Percentiles rank a stretch among this genome's conserved stretches.
Conservation (phyloP, 2,888 invertebrate genomes). For the Exocentrus adspersus region DNA sequence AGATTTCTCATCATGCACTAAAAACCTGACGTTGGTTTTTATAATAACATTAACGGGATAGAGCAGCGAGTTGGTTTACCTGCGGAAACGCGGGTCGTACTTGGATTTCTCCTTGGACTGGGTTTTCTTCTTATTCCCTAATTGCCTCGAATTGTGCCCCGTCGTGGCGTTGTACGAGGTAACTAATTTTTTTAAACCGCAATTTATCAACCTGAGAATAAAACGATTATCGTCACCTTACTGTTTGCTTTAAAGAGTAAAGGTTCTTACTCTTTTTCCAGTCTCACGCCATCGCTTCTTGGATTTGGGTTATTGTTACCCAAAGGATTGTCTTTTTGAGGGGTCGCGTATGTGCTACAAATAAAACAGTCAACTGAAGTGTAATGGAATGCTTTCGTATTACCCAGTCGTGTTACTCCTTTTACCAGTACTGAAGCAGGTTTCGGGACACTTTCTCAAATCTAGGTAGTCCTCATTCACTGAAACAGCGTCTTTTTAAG, state of each 20-base stretch:
- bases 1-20: constrained; percentile 16
- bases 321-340: constrained; percentile 19
- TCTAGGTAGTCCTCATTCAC: constrained; percentile 45
- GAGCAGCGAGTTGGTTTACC: constrained; percentile 22
- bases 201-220: constrained; percentile 39
- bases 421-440: constrained; percentile 21
- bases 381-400: not conserved
- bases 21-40: constrained; percentile 19
- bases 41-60: constrained; percentile 13
- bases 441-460: constrained; percentile 33
- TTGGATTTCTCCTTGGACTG: constrained; percentile 12
- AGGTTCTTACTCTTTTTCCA: constrained; percentile 37
- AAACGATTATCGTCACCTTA: constrained; percentile 9
- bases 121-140: constrained; percentile 11
- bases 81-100: constrained; percentile 31
- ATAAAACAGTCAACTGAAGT: not conserved
- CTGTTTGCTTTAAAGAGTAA: not conserved
- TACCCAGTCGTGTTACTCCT: constrained; percentile 29
- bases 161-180: constrained; percentile 33
- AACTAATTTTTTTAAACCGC: constrained; percentile 40
- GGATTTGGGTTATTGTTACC: constrained; percentile 22
- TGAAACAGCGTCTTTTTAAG: constrained; percentile 29
- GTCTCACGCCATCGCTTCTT: constrained; percentile 26
- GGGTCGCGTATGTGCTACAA: constrained; percentile 22
- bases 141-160: constrained; percentile 19